A percentile compares a stretch with the other conserved stretches of the same genome.
Conservation (phyloP, 1,140 invertebrate species). For the Caenorhabditis remanei region DNA sequence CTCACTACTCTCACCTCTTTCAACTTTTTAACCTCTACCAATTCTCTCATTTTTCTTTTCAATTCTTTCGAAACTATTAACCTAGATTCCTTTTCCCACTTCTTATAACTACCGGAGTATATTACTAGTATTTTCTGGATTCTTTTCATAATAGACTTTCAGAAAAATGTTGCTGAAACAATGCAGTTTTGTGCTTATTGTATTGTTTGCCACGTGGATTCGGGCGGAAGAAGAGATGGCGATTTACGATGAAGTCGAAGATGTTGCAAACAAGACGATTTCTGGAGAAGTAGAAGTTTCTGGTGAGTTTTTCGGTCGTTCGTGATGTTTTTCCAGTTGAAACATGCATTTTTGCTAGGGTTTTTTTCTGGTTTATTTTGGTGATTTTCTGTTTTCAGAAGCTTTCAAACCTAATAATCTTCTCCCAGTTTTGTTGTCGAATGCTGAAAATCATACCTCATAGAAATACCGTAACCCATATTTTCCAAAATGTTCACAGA, state of each 20-base stretch:
- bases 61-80: background rate
- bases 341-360: too few relatives aligned
- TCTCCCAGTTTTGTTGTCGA: too few relatives aligned
- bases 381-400: too few relatives aligned
- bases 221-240: conserved; percentile 9
- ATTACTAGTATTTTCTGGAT: too few relatives aligned
- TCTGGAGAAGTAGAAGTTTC: conserved; percentile 29
- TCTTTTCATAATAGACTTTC: background rate
- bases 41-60: background rate
- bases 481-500: background rate
- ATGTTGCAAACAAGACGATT: background rate
- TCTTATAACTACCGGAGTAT: background rate
- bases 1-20: too few relatives aligned
- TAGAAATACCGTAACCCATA: background rate
- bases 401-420: too few relatives aligned
- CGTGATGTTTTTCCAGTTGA: too few relatives aligned
- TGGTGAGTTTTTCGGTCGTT: too few relatives aligned
- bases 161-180: conserved; percentile 2
- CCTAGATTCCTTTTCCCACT: background rate
- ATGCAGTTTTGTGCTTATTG: background rate
- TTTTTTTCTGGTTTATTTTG: too few relatives aligned
- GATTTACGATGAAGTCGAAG: conserved; percentile 37
- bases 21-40: background rate
- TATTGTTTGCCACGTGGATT: conserved; percentile 19
- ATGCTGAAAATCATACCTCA: too few relatives aligned